Base-by-base conservation (phyloP, 2,113 vertebrate genomes). In the Mesoclemmys tuberculata region DNA sequence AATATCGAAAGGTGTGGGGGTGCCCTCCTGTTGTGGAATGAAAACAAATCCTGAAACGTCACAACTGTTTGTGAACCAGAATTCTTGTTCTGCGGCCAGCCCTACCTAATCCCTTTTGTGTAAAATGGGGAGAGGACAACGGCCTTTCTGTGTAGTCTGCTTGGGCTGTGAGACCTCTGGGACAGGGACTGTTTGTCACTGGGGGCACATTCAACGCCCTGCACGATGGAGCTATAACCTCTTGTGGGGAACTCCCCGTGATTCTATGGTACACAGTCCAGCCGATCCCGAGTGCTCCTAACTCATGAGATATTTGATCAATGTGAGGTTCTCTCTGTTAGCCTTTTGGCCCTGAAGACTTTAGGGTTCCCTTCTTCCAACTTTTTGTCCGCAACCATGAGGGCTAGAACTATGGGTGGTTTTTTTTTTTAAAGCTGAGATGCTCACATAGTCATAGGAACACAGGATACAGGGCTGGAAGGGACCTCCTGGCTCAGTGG, bases 61-160 rank as follows among this genome's bases (percentile, higher is more conserved):
- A 68, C 61, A 8, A 5, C 21, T 21, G 18, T 71, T 38, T 71
- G n/a, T 9, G 35, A 71, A 71, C 4, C 4, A 8, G 64, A 71
- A 38, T 38, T 71, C 64, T 38, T 38, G 35, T 21, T 71, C 38
- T 71, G 64, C 8, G 2, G n/a, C 64, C 9, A 38, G n/a, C 19
- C n/a, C 26, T 44, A 27, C 44, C 44, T 77, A 77, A 77, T 77
- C 29, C 74, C 13, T 0, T 41, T 0, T 14, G 35, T 16, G 1
- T 31, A 48, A 49, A 11, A 71, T 44, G 16, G 16, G 58, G 13
- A 44, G 52, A 41, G 79, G 61, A 82, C 35, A 21, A 13, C 22
- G 2, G 41, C 56, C 0, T 3, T 64, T 38, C 12, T 11, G 38
- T 0, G 1, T 29, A 46, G 12, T 27, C 41, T 77, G 38, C 74